phyloP scores from a whole-genome alignment of 2,797 vertebrate species.

The Dendrocincla tyrannina region DNA sequence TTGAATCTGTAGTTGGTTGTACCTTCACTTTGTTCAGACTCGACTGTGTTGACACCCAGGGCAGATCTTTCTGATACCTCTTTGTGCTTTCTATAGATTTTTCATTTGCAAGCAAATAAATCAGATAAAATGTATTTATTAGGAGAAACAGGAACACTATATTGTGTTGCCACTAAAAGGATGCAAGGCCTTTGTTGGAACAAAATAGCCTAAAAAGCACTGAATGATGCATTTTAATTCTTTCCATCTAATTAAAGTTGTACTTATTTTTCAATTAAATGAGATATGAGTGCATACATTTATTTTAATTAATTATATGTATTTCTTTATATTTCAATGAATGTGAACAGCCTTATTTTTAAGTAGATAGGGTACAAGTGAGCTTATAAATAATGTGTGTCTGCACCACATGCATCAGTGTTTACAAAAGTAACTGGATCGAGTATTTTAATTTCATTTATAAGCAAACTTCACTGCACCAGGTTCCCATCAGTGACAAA shows the following conservation, averaged over 20 bases:
- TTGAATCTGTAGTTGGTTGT: neutral
- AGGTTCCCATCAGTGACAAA: neutral
- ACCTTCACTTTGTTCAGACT: neutral
- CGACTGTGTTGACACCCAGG: neutral
- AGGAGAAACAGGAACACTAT: neutral
- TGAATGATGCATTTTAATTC: constrained; percentile 23
- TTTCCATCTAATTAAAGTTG: neutral
- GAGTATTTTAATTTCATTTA: neutral
- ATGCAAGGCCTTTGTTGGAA: neutral
- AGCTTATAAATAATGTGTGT: neutral
- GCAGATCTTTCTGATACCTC: neutral
- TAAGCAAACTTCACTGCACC: neutral
- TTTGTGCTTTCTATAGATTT: neutral
- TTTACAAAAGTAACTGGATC: neutral
- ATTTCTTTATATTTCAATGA: neutral
- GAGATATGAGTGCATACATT: neutral
- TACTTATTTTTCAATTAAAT: constrained; percentile 1
- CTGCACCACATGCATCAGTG: neutral
- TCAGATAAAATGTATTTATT: neutral
- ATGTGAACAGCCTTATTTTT: neutral
- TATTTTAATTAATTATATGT: neutral
- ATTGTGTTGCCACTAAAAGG: neutral
- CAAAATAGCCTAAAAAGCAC: neutral
- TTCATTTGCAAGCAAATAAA: neutral
- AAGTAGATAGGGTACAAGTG: neutral